Percentiles rank a stretch among this genome's conserved stretches.
These are phyloP conservation scores for Melopsittacus undulatus DNA, from an alignment of 2,797 vertebrate species.

Conservation along the genomic window DNA sequence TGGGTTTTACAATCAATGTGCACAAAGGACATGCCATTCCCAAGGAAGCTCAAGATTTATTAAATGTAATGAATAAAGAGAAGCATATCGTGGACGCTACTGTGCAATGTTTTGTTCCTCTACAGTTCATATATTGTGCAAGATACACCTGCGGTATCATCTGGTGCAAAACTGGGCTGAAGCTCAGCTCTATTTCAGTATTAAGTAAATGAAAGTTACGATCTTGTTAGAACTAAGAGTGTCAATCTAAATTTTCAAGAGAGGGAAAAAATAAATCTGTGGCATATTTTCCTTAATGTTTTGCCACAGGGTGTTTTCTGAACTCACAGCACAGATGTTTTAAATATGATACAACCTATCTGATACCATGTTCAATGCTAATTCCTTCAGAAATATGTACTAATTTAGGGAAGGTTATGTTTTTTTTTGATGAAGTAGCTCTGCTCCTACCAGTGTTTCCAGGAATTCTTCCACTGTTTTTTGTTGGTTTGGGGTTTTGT, in stretches of 20 bases:
- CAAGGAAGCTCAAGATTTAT: slow-evolving; percentile 43
- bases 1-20: slow-evolving; percentile 53
- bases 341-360: slow-evolving; percentile 59
- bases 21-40: slow-evolving; percentile 26
- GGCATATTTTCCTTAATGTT: slow-evolving; percentile 56
- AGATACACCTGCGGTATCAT: neutral
- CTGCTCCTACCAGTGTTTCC: neutral
- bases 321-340: slow-evolving; percentile 65
- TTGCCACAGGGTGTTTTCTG: slow-evolving; percentile 59
- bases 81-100: neutral
- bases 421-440: slow-evolving; percentile 49
- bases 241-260: slow-evolving; percentile 43
- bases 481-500: neutral
- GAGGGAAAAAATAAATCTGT: slow-evolving; percentile 56
- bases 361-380: neutral
- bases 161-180: neutral
- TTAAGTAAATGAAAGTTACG: slow-evolving; percentile 48
- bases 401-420: slow-evolving; percentile 41
- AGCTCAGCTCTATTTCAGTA: neutral
- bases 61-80: slow-evolving; percentile 37
- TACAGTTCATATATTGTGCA: neutral
- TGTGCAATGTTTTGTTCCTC: neutral
- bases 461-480: slow-evolving; percentile 10
- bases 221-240: slow-evolving; percentile 24
- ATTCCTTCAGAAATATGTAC: slow-evolving; percentile 44